These are phyloP conservation scores for Sterrhoptilus dennistouni DNA, from an alignment of 2,113 vertebrate species.

Conservation along the genomic window DNA sequence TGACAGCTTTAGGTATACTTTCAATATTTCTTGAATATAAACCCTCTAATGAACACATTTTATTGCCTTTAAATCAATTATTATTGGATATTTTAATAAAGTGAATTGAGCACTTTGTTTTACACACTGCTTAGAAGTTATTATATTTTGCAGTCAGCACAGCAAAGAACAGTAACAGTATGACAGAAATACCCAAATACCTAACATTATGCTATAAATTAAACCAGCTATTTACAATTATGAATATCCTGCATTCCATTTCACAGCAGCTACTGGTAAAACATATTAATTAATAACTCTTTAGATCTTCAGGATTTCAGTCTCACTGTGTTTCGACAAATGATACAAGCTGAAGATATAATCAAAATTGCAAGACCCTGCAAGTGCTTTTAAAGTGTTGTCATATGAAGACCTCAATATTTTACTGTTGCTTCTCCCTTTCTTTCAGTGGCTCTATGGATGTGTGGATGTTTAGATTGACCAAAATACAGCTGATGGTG, in stretches of 20 bases:
- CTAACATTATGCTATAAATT: slow-evolving; percentile 60
- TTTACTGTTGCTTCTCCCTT: background rate
- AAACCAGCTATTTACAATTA: slow-evolving; percentile 69
- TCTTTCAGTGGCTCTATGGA: background rate
- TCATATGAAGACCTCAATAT: background rate
- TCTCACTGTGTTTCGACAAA: background rate
- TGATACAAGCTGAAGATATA: background rate
- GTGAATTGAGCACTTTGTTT: slow-evolving; percentile 91
- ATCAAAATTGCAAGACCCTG: background rate
- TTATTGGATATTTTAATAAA: slow-evolving; percentile 98
- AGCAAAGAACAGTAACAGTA: slow-evolving; percentile 73
- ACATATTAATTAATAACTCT: slow-evolving; percentile 61
- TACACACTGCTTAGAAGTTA: slow-evolving; percentile 88
- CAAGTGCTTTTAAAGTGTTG: slow-evolving; percentile 1
- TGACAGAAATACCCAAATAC: slow-evolving; percentile 73
- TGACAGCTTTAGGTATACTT: slow-evolving; percentile 99
- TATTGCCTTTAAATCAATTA: slow-evolving; percentile 99
- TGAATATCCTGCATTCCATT: slow-evolving; percentile 51
- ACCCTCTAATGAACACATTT: slow-evolving; percentile 99
- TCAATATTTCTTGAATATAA: slow-evolving; percentile 99
- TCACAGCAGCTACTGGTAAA: slow-evolving; percentile 45
- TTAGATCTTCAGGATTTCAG: slow-evolving; percentile 45
- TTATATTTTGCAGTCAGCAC: slow-evolving; percentile 84
- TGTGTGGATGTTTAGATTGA: background rate
- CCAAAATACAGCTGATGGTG: background rate